Evolutionary conservation across 2,888 invertebrate genomes (phyloP), one percentile per base, ranked within the genome.

Genomic region (Plebejus anna): DNA sequence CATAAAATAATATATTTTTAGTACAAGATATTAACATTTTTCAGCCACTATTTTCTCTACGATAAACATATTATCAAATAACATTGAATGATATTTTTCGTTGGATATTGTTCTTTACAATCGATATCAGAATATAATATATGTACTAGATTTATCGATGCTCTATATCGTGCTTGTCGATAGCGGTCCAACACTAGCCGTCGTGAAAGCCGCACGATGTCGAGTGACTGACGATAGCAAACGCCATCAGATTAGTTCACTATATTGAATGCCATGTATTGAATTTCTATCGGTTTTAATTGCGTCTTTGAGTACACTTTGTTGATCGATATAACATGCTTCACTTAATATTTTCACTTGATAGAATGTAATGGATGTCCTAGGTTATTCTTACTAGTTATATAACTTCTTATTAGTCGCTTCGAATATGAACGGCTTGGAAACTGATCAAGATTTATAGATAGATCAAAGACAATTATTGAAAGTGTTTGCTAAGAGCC

Each of bases 201-300:
- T 47, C n/a, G 28, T 72, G 72, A 72, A 73, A 32, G 16, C 32
- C 70, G 57, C 42, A 82, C 80, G 78, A 81, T 82, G 85, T 85
- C 80, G 82, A 80, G 78, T 81, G 81, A 80, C 82, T 79, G 81
- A 79, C 80, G 84, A 84, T 82, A 82, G 78, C 78, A 77, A 77
- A 78, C 79, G 81, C 82, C 83, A 84, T 84, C 83, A 83, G 83
- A 83, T 81, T 78, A 80, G 75, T 59, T 73, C 75, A 57, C 80
- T 78, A 78, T 77, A 77, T 79, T 81, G 81, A 80, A 81, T 80
- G 77, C 78, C 77, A 75, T 80, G 80, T 82, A 82, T 82, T 81
- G 81, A 82, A 83, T 81, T 81, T 81, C 79, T 77, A 81, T 81
- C 78, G 78, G 78, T 81, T 80, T 80, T 76, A 78, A 79, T 79